Evolutionary conservation across 2,113 vertebrate genomes (phyloP).

Genomic region (Turdus rufiventris): DNA sequence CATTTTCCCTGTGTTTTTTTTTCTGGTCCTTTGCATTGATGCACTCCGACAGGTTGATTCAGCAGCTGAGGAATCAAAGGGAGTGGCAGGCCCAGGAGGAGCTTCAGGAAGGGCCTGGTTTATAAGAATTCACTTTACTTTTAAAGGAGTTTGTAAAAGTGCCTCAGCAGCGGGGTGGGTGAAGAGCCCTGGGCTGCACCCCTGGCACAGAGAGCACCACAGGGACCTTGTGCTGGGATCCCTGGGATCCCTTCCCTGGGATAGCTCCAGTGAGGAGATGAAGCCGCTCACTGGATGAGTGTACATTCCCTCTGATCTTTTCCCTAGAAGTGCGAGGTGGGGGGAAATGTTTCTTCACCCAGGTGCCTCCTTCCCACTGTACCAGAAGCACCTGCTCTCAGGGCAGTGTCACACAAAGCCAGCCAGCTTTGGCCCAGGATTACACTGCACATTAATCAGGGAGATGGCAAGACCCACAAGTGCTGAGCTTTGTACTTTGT

Average conservation of each 20-base stretch:
- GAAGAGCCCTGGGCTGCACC: background rate
- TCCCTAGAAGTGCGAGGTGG: background rate
- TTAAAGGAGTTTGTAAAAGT: background rate
- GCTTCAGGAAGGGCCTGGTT: background rate
- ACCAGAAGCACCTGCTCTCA: background rate
- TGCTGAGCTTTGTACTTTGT: background rate
- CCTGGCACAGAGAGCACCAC: background rate
- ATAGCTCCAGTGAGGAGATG: background rate
- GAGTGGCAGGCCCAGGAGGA: background rate
- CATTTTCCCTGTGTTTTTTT: background rate
- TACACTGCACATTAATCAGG: background rate
- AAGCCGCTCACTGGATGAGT: background rate
- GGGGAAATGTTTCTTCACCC: background rate
- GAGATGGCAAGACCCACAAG: background rate
- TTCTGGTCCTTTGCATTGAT: background rate
- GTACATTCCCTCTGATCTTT: background rate
- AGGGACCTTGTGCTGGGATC: background rate
- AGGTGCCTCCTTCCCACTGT: background rate
- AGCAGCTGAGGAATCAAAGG: background rate
- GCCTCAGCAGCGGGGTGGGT: rapidly evolving
- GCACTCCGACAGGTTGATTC: background rate
- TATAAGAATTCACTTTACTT: background rate
- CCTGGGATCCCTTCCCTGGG: background rate
- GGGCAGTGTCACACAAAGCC: background rate
- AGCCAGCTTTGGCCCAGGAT: background rate